Percentiles rank a stretch among this genome's conserved stretches.
phyloP scores from a whole-genome alignment of 2,888 invertebrate species.

The Cryptops parisi region DNA sequence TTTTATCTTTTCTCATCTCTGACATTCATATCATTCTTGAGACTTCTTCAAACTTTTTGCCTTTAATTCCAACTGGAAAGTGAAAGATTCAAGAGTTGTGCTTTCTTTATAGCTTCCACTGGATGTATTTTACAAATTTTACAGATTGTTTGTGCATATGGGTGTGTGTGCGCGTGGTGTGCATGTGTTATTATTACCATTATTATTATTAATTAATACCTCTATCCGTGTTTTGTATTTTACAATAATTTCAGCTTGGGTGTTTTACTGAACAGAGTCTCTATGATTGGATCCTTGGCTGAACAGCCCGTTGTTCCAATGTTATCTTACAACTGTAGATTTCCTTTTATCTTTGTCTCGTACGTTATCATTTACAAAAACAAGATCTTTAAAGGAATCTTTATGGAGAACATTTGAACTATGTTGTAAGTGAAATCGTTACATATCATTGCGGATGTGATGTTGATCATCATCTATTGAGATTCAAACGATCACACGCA shows the following conservation, averaged over 20 bases:
- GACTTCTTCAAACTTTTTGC: not conserved
- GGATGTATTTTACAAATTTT: conserved; percentile 10
- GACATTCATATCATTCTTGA: not conserved
- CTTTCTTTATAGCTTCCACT: conserved; percentile 12
- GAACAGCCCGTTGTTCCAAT: too few species aligned
- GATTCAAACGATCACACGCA: conserved; percentile 12
- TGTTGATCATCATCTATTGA: not conserved
- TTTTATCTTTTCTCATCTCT: not conserved
- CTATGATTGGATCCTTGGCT: too few species aligned
- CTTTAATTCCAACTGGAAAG: conserved; percentile 7
- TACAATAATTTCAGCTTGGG: not conserved
- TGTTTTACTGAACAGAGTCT: too few species aligned
- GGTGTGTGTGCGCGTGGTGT: conserved; percentile 6
- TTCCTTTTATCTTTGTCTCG: too few species aligned
- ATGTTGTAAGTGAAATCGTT: not conserved
- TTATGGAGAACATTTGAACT: too few species aligned
- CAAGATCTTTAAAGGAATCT: too few species aligned
- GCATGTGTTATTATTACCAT: conserved; percentile 4
- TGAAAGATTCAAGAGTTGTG: not conserved
- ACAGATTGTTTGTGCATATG: conserved; percentile 8
- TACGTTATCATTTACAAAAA: too few species aligned
- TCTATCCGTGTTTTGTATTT: not conserved
- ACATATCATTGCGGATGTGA: conserved; percentile 11
- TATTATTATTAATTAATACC: not conserved
- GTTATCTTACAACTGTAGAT: too few species aligned